These are phyloP conservation scores for Hydrozoanthus tunicans DNA, from an alignment of 64 coral and sea anemone genomes.

Conservation along the genomic window DNA sequence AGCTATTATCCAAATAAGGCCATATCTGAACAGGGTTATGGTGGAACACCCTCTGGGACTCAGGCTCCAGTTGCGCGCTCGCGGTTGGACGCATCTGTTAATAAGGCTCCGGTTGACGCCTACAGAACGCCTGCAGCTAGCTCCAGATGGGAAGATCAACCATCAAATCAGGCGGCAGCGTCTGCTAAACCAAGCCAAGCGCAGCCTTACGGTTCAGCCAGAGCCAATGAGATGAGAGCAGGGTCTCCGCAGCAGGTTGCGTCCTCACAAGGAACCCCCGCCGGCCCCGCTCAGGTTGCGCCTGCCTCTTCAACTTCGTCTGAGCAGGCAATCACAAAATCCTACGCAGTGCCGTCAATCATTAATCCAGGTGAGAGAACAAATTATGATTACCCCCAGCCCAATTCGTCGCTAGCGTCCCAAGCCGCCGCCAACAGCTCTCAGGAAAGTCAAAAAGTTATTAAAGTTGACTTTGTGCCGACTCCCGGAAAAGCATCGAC, in stretches of 20 bases:
- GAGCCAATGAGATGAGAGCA: background rate
- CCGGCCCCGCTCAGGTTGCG: background rate
- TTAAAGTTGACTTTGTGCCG: constrained; percentile 17
- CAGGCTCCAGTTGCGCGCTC: background rate
- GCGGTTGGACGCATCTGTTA: background rate
- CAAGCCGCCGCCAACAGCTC: background rate
- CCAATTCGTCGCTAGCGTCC: background rate
- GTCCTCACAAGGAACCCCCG: background rate
- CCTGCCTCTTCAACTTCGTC: background rate
- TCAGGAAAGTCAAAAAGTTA: constrained; percentile 8
- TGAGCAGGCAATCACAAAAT: background rate
- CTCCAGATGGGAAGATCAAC: background rate
- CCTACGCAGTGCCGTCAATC: background rate
- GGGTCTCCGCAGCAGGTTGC: constrained; percentile 3
- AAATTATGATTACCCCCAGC: background rate
- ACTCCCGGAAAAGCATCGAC: background rate
- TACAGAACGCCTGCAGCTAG: background rate
- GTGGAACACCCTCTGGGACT: background rate
- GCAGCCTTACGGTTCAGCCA: background rate
- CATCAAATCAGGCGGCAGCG: background rate
- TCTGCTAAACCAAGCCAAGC: background rate
- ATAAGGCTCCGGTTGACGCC: background rate
- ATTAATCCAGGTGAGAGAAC: constrained; percentile 41
- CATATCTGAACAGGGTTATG: background rate
- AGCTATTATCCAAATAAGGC: background rate